A percentile compares a stretch with the other conserved stretches of the same genome.
phyloP scores from a whole-genome alignment of 2,113 vertebrate genomes.

The Rhineura floridana region DNA sequence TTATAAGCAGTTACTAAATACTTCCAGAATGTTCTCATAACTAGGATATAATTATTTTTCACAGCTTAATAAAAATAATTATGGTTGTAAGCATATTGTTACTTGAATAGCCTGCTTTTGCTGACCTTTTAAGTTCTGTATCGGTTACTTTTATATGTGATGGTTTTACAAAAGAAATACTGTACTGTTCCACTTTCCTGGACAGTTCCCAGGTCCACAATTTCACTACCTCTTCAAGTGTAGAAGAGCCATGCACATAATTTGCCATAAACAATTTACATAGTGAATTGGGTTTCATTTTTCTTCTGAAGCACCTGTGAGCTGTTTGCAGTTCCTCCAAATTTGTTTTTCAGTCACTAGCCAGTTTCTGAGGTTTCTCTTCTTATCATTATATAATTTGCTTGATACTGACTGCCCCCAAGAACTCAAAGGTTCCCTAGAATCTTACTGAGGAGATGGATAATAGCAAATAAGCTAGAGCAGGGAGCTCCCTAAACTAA shows the following conservation, averaged over 20 bases:
- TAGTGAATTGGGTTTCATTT: not conserved
- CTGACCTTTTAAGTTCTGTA: not conserved
- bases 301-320: not conserved
- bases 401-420: not conserved
- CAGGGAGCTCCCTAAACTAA: too few relatives aligned
- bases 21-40: not conserved
- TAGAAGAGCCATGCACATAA: not conserved
- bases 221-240: not conserved
- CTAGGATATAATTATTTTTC: conserved; percentile 28
- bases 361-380: too few relatives aligned
- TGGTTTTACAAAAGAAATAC: not conserved
- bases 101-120: conserved; percentile 14
- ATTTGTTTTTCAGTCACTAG: not conserved
- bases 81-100: conserved; percentile 27
- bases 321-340: not conserved
- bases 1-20: conserved; percentile 24
- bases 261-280: not conserved
- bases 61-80: conserved; percentile 36
- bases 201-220: not conserved
- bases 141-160: not conserved
- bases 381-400: not conserved
- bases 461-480: not conserved
- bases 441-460: too few relatives aligned
- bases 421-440: not conserved
- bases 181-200: not conserved